Evolutionary conservation across 2,888 invertebrate genomes (phyloP).

Genomic region (Sericinus montela): DNA sequence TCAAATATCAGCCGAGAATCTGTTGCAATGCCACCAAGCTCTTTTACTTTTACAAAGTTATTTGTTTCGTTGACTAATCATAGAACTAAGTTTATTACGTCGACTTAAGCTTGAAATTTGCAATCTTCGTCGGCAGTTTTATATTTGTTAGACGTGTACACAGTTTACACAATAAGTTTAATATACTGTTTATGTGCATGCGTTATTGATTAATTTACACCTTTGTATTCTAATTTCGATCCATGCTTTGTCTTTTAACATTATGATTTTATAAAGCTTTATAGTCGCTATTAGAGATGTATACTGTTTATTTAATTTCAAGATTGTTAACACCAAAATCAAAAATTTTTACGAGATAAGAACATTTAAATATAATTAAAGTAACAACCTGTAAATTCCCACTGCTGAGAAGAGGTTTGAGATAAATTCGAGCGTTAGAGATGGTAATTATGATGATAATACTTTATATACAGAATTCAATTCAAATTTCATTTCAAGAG

Average conservation of each 20-base stretch:
- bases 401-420: too few species aligned
- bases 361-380: too few species aligned
- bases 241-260: constrained; percentile 13
- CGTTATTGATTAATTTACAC: constrained; percentile 17
- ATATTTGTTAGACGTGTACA: constrained; percentile 26
- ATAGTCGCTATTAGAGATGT: too few species aligned
- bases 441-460: too few species aligned
- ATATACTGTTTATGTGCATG: constrained; percentile 22
- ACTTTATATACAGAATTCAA: too few species aligned
- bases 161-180: constrained; percentile 46
- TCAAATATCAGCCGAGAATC: constrained; percentile 69
- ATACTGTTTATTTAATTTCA: too few species aligned
- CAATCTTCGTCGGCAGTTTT: constrained; percentile 19
- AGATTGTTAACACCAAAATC: too few species aligned
- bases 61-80: constrained; percentile 23
- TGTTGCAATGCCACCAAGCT: constrained; percentile 45
- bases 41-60: constrained; percentile 41
- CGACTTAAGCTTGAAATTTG: constrained; percentile 33
- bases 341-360: too few species aligned
- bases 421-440: too few species aligned
- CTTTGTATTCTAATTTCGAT: constrained; percentile 21
- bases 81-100: constrained; percentile 30
- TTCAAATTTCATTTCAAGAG: too few species aligned
- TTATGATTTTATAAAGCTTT: too few species aligned
- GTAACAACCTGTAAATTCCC: too few species aligned